Conservation (phyloP, 2,888 invertebrate genomes). For the Clunio marinus region DNA sequence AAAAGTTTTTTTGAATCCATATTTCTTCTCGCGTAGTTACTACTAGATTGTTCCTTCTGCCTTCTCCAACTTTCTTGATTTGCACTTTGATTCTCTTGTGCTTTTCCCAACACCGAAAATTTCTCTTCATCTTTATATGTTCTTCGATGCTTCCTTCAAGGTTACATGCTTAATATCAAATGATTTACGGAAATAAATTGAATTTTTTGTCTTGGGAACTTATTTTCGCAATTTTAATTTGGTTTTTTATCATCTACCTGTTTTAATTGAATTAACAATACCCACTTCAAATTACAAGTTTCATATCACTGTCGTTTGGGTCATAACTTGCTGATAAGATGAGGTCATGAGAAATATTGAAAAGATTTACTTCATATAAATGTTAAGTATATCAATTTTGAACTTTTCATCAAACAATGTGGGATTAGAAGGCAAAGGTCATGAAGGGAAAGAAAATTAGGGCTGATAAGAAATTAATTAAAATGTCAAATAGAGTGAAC, state of each 20-base stretch:
- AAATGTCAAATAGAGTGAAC: not conserved
- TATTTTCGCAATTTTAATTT: not conserved
- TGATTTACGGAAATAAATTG: slow-evolving; percentile 36
- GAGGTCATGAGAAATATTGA: not conserved
- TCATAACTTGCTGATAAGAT: slow-evolving; percentile 8
- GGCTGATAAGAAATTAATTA: slow-evolving; percentile 12
- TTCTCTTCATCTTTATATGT: not conserved
- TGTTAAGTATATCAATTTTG: too few relatives aligned
- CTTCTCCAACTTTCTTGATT: not conserved
- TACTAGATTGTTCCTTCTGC: too few relatives aligned
- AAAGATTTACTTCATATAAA: too few relatives aligned
- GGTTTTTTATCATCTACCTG: too few relatives aligned
- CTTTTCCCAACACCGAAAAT: not conserved
- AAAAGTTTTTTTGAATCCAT: not conserved
- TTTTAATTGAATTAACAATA: too few relatives aligned
- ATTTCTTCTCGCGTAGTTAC: too few relatives aligned
- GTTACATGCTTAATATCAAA: slow-evolving; percentile 9
- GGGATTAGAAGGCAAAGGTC: too few relatives aligned
- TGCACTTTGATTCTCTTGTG: not conserved
- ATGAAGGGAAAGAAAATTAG: not conserved
- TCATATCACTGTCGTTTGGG: slow-evolving; percentile 3
- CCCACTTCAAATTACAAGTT: too few relatives aligned
- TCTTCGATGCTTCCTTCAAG: slow-evolving; percentile 13
- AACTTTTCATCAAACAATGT: too few relatives aligned
- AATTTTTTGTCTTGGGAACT: not conserved